A percentile compares a stretch with the other conserved stretches of the same genome.
Conservation (phyloP, 2,888 invertebrate genomes). For the Parnassius mnemosyne region DNA sequence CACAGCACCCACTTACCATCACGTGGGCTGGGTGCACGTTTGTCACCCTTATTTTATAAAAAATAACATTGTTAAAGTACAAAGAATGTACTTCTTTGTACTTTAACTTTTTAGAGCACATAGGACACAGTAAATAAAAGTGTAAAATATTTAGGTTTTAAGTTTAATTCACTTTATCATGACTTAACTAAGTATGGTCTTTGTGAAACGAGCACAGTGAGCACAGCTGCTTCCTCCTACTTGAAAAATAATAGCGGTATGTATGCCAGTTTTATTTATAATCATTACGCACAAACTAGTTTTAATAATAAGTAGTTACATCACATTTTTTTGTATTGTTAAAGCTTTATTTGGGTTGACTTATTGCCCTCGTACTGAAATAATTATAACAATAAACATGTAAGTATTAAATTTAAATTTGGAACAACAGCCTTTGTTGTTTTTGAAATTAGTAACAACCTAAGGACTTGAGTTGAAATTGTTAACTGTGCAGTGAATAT, state of each 20-base stretch:
- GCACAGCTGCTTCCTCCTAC: constrained; percentile 48
- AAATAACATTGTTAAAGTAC: no score
- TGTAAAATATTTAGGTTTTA: background rate
- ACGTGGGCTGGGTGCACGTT: no score
- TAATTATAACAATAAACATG: background rate
- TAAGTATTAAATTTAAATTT: no score
- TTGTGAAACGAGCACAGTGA: constrained; percentile 39
- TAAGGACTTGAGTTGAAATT: no score
- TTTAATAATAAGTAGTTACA: background rate
- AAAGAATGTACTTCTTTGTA: no score
- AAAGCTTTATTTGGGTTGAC: constrained; percentile 10
- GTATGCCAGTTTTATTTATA: background rate
- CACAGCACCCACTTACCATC: no score
- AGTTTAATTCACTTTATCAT: background rate
- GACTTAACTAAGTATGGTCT: constrained; percentile 7
- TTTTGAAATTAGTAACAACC: no score
- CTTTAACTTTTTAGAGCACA: no score
- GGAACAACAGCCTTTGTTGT: no score
- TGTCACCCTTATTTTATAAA: no score
- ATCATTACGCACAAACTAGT: constrained; percentile 14
- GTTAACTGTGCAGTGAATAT: no score
- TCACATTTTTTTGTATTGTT: constrained; percentile 5
- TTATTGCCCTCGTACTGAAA: constrained; percentile 4
- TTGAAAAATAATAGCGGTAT: constrained; percentile 30
- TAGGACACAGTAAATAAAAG: no score